A percentile compares a stretch with the other conserved stretches of the same genome.
These are phyloP conservation scores for Centroberyx gerrardi DNA, from an alignment of 2,797 vertebrate species.

Conservation along the genomic window DNA sequence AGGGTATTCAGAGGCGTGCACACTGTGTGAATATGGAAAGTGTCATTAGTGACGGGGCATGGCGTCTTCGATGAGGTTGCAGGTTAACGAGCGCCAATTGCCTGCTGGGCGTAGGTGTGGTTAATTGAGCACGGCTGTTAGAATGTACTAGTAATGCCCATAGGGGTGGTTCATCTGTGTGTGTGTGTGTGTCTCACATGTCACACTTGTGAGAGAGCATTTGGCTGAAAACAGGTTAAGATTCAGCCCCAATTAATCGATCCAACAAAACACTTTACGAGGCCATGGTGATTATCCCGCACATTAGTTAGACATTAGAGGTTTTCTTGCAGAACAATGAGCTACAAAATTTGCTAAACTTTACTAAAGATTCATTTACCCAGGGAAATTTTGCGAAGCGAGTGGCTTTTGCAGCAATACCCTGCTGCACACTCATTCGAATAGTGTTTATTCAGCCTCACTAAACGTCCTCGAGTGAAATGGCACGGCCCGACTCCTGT, in stretches of 20 bases:
- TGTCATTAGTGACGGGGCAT: constrained; percentile 73
- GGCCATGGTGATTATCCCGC: background rate
- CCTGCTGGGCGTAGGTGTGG: constrained; percentile 76
- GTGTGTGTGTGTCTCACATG: constrained; percentile 7
- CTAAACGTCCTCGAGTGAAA: constrained; percentile 39
- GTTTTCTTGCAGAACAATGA: background rate
- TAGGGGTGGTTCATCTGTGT: constrained; percentile 4
- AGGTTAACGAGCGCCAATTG: constrained; percentile 83
- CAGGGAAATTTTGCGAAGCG: constrained; percentile 1
- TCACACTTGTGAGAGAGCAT: background rate
- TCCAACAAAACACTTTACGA: constrained; percentile 10
- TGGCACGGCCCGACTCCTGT: background rate
- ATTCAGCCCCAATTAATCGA: background rate
- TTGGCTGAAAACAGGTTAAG: background rate
- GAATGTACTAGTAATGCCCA: constrained; percentile 61
- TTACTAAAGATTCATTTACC: constrained; percentile 17
- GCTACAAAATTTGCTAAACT: background rate
- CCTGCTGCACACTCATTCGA: background rate
- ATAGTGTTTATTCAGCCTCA: constrained; percentile 42
- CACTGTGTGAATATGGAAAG: constrained; percentile 42
- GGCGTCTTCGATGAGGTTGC: constrained; percentile 67
- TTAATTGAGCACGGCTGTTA: constrained; percentile 82
- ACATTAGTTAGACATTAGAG: background rate
- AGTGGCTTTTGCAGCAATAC: constrained; percentile 6
- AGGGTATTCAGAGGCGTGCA: constrained; percentile 51